Evolutionary conservation across 2,888 invertebrate species (phyloP).

Genomic region (Odontocolon sp.): DNA sequence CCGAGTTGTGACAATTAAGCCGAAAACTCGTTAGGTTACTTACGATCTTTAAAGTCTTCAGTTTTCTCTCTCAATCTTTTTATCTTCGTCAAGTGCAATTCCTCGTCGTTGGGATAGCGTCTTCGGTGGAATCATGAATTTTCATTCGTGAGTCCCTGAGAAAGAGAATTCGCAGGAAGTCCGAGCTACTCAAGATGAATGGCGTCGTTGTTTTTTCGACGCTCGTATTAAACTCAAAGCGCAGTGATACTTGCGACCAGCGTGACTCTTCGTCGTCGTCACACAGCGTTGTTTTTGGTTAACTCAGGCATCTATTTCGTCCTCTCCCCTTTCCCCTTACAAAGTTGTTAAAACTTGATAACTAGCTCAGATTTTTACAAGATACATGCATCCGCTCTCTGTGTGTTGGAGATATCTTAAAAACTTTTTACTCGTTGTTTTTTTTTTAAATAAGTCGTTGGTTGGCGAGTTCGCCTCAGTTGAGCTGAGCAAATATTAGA

Average conservation of each 20-base stretch:
- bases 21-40: conserved; percentile 16
- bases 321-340: not conserved
- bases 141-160: conserved; percentile 52
- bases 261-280: conserved; percentile 19
- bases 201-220: conserved; percentile 23
- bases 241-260: not conserved
- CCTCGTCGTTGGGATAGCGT: not conserved
- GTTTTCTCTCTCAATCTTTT: not conserved
- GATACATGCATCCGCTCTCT: conserved; percentile 11
- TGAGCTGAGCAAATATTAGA: conserved; percentile 42
- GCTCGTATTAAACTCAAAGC: conserved; percentile 30
- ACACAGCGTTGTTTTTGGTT: conserved; percentile 18
- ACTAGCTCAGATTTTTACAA: conserved; percentile 48
- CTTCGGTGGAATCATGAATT: conserved; percentile 52
- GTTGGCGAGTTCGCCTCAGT: conserved; percentile 6
- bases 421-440: conserved; percentile 55
- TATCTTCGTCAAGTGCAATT: not conserved
- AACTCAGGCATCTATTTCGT: conserved; percentile 18
- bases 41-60: not conserved
- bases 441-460: conserved; percentile 19
- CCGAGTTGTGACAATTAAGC: conserved; percentile 36
- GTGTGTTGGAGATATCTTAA: conserved; percentile 26
- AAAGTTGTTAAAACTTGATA: conserved; percentile 51
- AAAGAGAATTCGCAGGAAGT: conserved; percentile 35
- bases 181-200: conserved; percentile 17